These are phyloP conservation scores for Poicephalus gulielmi DNA, from an alignment of 2,113 vertebrate species.

Conservation along the genomic window DNA sequence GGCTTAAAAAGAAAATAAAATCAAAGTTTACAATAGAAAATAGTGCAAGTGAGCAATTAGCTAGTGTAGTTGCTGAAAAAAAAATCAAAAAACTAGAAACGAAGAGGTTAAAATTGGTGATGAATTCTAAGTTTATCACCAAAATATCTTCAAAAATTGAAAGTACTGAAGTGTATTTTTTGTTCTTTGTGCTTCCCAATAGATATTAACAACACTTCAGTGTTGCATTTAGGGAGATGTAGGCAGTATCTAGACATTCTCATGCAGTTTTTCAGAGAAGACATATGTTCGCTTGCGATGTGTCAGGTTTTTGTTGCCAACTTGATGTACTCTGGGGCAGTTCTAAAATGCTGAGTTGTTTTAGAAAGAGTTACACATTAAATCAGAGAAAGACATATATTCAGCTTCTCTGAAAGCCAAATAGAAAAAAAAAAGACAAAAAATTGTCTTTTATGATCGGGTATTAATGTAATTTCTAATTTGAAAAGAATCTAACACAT, in stretches of 20 bases:
- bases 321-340: not conserved
- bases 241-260: not conserved
- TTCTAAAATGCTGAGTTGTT: conserved; percentile 4
- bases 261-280: not conserved
- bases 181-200: not conserved
- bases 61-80: not conserved
- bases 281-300: not conserved
- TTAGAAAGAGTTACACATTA: not conserved
- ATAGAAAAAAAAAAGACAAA: not conserved
- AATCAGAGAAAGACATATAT: not conserved
- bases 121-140: not conserved
- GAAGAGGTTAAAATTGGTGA: not conserved
- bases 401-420: not conserved
- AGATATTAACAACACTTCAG: not conserved
- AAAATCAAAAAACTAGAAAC: not conserved
- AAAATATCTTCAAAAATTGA: not conserved
- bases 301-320: not conserved
- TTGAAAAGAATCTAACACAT: not conserved
- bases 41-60: not conserved
- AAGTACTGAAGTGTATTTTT: not conserved
- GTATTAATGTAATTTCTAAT: not conserved
- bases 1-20: not conserved
- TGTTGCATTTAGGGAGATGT: not conserved
- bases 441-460: not conserved
- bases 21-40: not conserved